Base-by-base conservation (phyloP, 2,888 invertebrate species). In the Trachelus tabidus region DNA sequence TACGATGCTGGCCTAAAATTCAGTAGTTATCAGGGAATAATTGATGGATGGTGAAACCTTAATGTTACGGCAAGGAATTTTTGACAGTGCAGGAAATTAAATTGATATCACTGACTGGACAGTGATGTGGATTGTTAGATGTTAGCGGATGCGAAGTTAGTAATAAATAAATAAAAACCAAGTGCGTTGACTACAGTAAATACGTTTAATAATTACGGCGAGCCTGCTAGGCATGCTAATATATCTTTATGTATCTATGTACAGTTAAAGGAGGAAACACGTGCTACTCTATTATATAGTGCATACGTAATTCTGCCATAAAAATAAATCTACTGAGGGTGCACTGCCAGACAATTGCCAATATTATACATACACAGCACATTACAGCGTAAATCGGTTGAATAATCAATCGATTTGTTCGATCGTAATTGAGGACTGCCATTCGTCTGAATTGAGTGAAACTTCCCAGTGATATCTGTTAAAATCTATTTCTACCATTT, bases 111-210 rank as follows among this genome's bases (percentile, higher is more conserved):
- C 56, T 23, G 23, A 56, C 56, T 56, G 9, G 9, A 2, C 2
- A 56, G 56, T 56, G 23, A 56, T 56, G 6, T 23, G 56, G 23
- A 56, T 23, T 56, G 56, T 56, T 56, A 56, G 56, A 56, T 56
- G 56, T 56, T 56, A 56, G 56, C 56, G 56, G 56, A 56, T 56
- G 23, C 56, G 23, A 71, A 71, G 71, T 71, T 71, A 71, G 71
- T 56, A 71, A 83, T 87, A 86, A 89, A 88, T 87, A 88, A 88
- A 87, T 87, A 83, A 87, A 87, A 88, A 85, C 79, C 83, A 88
- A 83, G 85, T 87, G 86, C 86, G 80, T 86, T 80, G 76, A 78
- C 87, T 85, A 86, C 84, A 85, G 84, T 76, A 84, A 71, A 85
- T 80, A 84, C 80, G 83, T 88, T 89, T 88, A 89, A 89, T 88